phyloP scores from a whole-genome alignment of 2,113 vertebrate genomes.

The Actenoides lindsayi region DNA sequence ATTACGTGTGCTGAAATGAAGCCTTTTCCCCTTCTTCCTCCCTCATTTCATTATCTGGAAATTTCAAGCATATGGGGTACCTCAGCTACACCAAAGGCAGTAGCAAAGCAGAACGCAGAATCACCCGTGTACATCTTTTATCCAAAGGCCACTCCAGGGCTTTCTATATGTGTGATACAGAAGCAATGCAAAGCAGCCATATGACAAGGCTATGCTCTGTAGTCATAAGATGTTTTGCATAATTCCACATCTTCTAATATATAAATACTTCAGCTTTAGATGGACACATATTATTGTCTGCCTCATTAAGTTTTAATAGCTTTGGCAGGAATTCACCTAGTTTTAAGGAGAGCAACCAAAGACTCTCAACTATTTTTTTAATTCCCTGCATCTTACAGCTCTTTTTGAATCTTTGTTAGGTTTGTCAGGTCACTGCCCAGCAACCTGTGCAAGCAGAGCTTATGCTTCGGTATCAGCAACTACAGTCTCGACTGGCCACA shows the following conservation, averaged over 20 bases:
- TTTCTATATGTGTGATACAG: neutral
- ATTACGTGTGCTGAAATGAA: neutral
- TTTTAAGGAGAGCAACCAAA: neutral
- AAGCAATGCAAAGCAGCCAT: neutral
- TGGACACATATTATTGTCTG: neutral
- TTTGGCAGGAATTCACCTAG: neutral
- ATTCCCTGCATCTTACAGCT: neutral
- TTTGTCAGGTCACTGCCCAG: conserved; percentile 94
- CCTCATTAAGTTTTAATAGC: neutral
- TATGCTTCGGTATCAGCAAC: conserved; percentile 93
- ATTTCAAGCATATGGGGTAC: neutral
- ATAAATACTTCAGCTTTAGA: neutral
- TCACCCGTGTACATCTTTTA: neutral
- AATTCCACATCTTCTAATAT: neutral
- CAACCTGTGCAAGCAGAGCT: conserved; percentile 93
- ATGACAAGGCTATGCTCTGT: neutral
- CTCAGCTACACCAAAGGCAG: neutral
- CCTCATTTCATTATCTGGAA: neutral
- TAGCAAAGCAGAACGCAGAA: neutral
- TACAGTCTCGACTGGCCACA: conserved; percentile 93
- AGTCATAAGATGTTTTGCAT: neutral
- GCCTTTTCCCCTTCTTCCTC: neutral
- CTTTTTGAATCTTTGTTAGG: conserved; percentile 76
- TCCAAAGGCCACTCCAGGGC: neutral
- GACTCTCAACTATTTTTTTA: neutral